A percentile compares a stretch with the other conserved stretches of the same genome.
Conservation (phyloP, 2,888 invertebrate genomes). For the Notodonta ziczac region DNA sequence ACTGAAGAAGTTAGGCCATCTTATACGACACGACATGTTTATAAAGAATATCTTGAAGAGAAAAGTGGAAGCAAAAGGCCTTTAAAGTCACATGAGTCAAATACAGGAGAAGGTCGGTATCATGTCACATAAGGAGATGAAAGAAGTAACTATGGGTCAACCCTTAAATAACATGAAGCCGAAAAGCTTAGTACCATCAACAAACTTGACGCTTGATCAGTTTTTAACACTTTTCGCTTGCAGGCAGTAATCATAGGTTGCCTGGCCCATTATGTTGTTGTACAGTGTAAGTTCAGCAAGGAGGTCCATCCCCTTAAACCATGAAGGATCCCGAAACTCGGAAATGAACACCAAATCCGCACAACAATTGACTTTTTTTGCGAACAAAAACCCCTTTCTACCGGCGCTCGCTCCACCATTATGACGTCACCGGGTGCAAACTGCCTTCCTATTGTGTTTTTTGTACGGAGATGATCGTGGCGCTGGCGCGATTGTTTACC, state of each 20-base stretch:
- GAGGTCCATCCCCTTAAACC: too few relatives aligned
- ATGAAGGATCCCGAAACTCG: not conserved
- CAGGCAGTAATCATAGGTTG: too few relatives aligned
- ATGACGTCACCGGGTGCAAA: slow-evolving; percentile 1
- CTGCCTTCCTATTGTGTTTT: slow-evolving; percentile 8
- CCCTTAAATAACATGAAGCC: too few relatives aligned
- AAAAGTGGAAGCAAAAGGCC: not conserved
- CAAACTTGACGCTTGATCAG: too few relatives aligned
- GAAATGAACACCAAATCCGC: not conserved
- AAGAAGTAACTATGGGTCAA: not conserved
- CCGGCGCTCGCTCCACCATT: not conserved
- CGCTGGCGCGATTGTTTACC: not conserved
- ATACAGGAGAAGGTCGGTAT: not conserved
- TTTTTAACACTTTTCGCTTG: too few relatives aligned
- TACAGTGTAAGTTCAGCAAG: too few relatives aligned
- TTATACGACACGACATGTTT: not conserved
- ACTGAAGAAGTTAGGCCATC: too few relatives aligned
- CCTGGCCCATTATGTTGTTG: too few relatives aligned
- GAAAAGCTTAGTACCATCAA: too few relatives aligned
- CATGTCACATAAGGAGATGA: not conserved
- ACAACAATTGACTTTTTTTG: not conserved
- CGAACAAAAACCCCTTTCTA: slow-evolving; percentile 6
- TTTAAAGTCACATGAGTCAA: not conserved
- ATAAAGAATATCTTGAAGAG: not conserved
- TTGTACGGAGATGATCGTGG: slow-evolving; percentile 2